Base-by-base conservation (phyloP, 2,797 vertebrate genomes). In the Nyctalus aviator region DNA sequence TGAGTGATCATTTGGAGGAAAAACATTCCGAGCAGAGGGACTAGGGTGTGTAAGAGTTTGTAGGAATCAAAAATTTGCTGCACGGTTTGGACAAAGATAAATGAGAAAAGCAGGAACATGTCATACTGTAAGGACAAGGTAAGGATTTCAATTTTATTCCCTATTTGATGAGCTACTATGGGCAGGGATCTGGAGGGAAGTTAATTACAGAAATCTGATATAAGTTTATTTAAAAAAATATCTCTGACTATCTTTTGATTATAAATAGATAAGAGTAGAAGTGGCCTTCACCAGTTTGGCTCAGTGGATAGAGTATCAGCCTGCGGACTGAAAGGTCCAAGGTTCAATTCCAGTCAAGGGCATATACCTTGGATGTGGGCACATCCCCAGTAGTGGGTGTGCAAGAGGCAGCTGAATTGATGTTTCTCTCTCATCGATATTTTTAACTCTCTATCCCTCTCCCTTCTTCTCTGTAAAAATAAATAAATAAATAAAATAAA, bases 141-240 rank as follows among this genome's bases (percentile, higher is more conserved):
- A 95, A 95, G 64, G 57, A 88, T n/a, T 87, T 55, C 85, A 30
- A 46, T 91, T 87, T 84, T 64, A 41, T 59, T 79, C 18, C 5
- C 69, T 27, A 69, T 75, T 50, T 41, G 13, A 68, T 46, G 37
- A 5, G 32, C 87, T 23, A 7, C n/a, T 55, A 7, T 50, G 37
- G n/a, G 21, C 57, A 59, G 23, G 53, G 57, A 25, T 59, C 23
- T 37, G 37, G 32, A 8, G 46, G n/a, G 18, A n/a, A 10, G 8
- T 68, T 17, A 27, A 35, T 14, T 44, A 46, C 20, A 41, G 6
- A 32, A 77, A 35, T 50, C 59, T 44, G 44, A 79, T n/a, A 83
- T 50, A 41, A 25, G 59, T 64, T 85, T 90, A 59, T 62, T 62
- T 62, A 73, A 77, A 35, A 35, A 84, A 35, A 64, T 85, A 5